A percentile compares a stretch with the other conserved stretches of the same genome.
Conservation (phyloP, 2,113 vertebrate genomes). For the Craseonycteris thonglongyai region DNA sequence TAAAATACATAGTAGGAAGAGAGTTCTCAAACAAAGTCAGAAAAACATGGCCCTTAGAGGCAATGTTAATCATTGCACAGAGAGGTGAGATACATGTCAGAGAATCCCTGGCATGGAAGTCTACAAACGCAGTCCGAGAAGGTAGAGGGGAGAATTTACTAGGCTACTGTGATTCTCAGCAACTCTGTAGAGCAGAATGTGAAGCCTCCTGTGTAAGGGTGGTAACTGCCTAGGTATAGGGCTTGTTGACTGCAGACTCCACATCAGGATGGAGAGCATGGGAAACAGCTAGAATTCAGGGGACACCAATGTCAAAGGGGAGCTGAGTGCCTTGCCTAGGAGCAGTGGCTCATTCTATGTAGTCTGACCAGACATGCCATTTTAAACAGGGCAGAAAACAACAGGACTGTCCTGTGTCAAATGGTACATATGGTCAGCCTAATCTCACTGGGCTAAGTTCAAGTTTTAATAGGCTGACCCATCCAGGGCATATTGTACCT, state of each 20-base stretch:
- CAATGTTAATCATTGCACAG: neutral
- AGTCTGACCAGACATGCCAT: no score
- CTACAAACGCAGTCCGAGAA: neutral
- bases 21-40: neutral
- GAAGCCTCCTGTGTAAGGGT: rapidly evolving
- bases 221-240: neutral
- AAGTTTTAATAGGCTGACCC: no score
- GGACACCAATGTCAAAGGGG: neutral
- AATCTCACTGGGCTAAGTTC: no score
- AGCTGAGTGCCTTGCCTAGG: neutral
- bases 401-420: no score
- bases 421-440: no score
- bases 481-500: neutral
- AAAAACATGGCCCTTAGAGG: neutral
- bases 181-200: neutral
- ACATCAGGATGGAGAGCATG: neutral
- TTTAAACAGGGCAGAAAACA: no score
- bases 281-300: neutral
- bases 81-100: neutral
- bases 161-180: neutral
- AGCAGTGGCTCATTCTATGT: neutral
- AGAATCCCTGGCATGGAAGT: neutral
- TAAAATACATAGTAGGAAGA: neutral
- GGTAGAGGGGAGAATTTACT: neutral
- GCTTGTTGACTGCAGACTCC: no score